Conservation (phyloP, 1,140 invertebrate genomes). For the Asobara japonica region DNA sequence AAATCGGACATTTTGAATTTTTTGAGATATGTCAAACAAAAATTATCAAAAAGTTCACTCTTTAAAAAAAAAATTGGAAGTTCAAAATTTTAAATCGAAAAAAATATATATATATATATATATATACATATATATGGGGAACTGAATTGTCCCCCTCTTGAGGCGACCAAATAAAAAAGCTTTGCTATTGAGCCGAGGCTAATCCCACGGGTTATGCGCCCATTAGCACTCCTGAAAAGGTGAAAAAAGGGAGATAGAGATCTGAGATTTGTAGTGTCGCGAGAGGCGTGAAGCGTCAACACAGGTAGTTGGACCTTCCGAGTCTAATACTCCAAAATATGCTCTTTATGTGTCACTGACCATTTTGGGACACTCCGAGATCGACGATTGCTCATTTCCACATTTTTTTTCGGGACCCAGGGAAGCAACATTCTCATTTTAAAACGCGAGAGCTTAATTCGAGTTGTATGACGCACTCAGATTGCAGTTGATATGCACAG, state of each 20-base stretch:
- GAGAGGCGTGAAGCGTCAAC: conserved; percentile 51
- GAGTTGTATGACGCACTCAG: too few relatives aligned
- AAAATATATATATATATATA: too few relatives aligned
- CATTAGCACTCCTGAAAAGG: conserved; percentile 47
- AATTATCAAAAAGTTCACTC: too few relatives aligned
- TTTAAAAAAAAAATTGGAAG: too few relatives aligned
- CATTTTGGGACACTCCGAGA: conserved; percentile 50
- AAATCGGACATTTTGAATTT: neutral
- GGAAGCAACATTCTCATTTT: too few relatives aligned
- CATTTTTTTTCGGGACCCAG: conserved; percentile 18
- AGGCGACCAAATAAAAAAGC: conserved; percentile 3
- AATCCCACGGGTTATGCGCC: conserved; percentile 51
- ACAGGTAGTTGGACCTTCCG: conserved; percentile 55
- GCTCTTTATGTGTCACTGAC: conserved; percentile 66
- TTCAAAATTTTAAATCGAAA: too few relatives aligned
- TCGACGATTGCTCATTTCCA: conserved; percentile 17
- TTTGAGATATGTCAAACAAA: neutral
- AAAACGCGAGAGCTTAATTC: too few relatives aligned
- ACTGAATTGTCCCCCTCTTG: too few relatives aligned
- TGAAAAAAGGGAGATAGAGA: conserved; percentile 40
- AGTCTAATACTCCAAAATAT: conserved; percentile 62
- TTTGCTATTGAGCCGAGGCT: conserved; percentile 32
- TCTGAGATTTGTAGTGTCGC: conserved; percentile 47
- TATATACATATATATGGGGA: too few relatives aligned
- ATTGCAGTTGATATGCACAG: too few relatives aligned